These are phyloP conservation scores for Elanus axillaris DNA, from an alignment of 2,113 vertebrate genomes.

Conservation along the genomic window DNA sequence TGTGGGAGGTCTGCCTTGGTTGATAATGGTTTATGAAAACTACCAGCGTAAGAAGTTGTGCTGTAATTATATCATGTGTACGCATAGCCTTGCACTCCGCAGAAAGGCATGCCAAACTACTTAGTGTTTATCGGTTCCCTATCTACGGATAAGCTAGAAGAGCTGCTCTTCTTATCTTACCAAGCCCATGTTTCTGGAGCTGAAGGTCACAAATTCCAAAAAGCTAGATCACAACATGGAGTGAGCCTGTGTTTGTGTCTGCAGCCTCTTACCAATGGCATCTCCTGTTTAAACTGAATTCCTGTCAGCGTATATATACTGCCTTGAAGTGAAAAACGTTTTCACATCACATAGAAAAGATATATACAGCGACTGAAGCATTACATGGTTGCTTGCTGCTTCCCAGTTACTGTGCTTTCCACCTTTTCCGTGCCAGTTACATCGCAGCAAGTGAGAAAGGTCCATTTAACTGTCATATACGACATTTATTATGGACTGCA, in stretches of 20 bases:
- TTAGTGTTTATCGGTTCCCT: not conserved
- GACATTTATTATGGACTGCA: not conserved
- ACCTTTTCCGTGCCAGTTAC: not conserved
- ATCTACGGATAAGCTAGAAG: not conserved
- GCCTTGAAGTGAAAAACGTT: not conserved
- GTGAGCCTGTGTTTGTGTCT: not conserved
- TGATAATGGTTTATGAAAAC: conserved; percentile 1
- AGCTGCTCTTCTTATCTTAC: conserved; percentile 12
- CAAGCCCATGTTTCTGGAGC: not conserved
- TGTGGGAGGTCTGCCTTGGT: not conserved
- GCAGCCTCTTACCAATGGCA: not conserved
- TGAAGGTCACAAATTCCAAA: conserved; percentile 27
- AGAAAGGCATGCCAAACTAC: not conserved
- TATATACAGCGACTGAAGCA: not conserved
- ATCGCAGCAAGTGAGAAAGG: not conserved
- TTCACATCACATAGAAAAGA: not conserved
- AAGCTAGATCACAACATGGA: not conserved
- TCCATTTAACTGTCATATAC: not conserved
- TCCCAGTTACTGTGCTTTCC: not conserved
- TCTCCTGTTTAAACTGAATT: not conserved
- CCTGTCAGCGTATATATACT: not conserved
- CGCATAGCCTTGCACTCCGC: not conserved
- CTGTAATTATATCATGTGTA: not conserved
- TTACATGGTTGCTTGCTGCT: not conserved
- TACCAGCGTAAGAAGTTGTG: not conserved